These are phyloP conservation scores for Dichetophora obliterata DNA, from an alignment of 2,888 invertebrate species.

Conservation along the genomic window DNA sequence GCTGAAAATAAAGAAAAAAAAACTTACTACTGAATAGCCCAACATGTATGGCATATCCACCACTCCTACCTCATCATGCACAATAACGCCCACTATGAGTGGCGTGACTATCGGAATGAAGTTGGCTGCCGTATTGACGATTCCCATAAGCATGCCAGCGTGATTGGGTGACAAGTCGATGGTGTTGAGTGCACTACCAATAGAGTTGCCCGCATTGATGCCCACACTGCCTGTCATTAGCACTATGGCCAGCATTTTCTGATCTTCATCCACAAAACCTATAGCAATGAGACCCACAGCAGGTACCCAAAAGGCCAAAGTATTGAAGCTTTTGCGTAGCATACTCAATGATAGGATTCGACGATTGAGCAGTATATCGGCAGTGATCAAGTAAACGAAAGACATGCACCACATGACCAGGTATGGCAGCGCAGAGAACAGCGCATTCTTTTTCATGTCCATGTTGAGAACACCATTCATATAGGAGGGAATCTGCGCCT, in stretches of 20 bases:
- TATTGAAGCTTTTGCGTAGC: constrained; percentile 60
- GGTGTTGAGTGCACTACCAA: constrained; percentile 76
- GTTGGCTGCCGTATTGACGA: constrained; percentile 76
- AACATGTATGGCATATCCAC: background rate
- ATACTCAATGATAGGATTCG: constrained; percentile 64
- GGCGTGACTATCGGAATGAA: constrained; percentile 76
- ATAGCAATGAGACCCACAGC: constrained; percentile 72
- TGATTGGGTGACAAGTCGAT: constrained; percentile 80
- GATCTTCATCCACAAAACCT: constrained; percentile 68
- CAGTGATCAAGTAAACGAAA: constrained; percentile 69
- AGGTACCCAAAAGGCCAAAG: constrained; percentile 70
- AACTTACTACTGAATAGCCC: background rate
- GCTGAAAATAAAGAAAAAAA: constrained; percentile 50
- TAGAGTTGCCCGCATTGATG: constrained; percentile 73
- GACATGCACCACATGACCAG: constrained; percentile 72
- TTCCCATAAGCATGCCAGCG: constrained; percentile 79
- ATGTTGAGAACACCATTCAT: constrained; percentile 75
- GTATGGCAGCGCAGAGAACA: constrained; percentile 72
- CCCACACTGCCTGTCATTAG: constrained; percentile 73
- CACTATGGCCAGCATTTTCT: constrained; percentile 68
- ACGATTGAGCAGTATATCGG: constrained; percentile 68
- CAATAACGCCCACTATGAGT: constrained; percentile 73
- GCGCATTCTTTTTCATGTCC: constrained; percentile 73
- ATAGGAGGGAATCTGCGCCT: constrained; percentile 80
- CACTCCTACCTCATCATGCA: constrained; percentile 72